A percentile compares a stretch with the other conserved stretches of the same genome.
Conservation (phyloP, 2,113 vertebrate genomes). For the Aix galericulata region DNA sequence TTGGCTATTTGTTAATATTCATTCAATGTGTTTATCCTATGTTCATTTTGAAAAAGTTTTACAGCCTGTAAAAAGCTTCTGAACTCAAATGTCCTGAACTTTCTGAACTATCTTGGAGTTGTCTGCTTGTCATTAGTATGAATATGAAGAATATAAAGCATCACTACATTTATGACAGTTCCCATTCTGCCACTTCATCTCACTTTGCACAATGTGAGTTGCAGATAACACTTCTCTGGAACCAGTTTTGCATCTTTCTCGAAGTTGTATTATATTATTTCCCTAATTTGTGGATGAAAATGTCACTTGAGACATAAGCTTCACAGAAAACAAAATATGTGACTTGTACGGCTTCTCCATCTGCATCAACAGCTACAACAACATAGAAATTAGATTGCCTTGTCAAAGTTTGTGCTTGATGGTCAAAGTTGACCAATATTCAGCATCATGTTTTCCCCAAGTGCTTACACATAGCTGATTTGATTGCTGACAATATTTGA, state of each 20-base stretch:
- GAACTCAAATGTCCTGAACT: background rate
- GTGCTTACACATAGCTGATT: background rate
- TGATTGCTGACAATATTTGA: background rate
- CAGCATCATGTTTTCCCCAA: background rate
- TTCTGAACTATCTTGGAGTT: background rate
- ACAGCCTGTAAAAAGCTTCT: background rate
- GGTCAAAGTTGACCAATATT: background rate
- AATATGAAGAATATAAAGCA: background rate
- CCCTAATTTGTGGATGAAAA: background rate
- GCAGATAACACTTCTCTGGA: background rate
- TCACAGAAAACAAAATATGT: background rate
- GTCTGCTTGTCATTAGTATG: background rate
- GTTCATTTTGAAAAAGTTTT: background rate
- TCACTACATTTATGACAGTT: background rate
- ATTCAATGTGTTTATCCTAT: background rate
- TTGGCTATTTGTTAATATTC: background rate
- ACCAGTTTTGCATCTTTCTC: background rate
- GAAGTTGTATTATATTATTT: background rate
- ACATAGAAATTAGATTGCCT: background rate
- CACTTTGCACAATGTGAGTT: rapidly evolving
- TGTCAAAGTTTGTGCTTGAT: background rate
- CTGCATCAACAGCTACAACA: background rate
- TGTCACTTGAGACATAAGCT: background rate
- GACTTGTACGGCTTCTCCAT: background rate
- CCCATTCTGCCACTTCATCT: background rate